Base-by-base conservation (phyloP, 2,888 invertebrate species). In the Agriopis leucophaearia region DNA sequence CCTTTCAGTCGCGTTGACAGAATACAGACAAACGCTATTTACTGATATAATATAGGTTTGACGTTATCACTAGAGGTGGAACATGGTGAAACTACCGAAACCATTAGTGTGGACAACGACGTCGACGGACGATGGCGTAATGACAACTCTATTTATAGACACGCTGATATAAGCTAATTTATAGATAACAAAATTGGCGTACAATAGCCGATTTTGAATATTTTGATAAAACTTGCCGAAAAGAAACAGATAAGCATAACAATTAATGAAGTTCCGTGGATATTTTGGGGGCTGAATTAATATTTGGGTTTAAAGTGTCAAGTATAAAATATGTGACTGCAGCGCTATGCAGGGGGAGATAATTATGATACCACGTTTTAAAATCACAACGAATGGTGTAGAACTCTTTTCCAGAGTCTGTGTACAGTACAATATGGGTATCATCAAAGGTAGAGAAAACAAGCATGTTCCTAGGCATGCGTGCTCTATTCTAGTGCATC, bases 51-150 rank as follows among this genome's bases (percentile, higher is more conserved):
- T 36, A 58, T 54, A 54, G 40, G 73, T 76, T 84, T 88, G 90
- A 91, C 91, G 87, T 91, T 93, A 93, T 94, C 93, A 84, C 5
- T 15, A 27, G 38, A 81, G 78, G 76, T 76, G 76, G 76, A 59
- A 59, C 45, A 52, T 81, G 78, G 75, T 77, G 76, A 80, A 83
- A 84, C 82, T 81, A 81, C 84, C 76, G 79, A 87, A 88, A 86
- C 87, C 90, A 90, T 92, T 92, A 93, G 85, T 83, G 77, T 80
- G 83, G 81, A 77, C 38, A 35, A 16, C 77, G 66, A 70, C 76
- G 75, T 79, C 55, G 51, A 60, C 78, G 57, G 51, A 55, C 69
- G 64, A 71, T 72, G 71, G 76, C 76, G 78, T 81, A 80, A 83
- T 81, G 75, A 77, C 76, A 80, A 70, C 52, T 74, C 69, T 77